These are phyloP conservation scores for Centroberyx gerrardi DNA, from an alignment of 2,797 vertebrate species.

Conservation along the genomic window DNA sequence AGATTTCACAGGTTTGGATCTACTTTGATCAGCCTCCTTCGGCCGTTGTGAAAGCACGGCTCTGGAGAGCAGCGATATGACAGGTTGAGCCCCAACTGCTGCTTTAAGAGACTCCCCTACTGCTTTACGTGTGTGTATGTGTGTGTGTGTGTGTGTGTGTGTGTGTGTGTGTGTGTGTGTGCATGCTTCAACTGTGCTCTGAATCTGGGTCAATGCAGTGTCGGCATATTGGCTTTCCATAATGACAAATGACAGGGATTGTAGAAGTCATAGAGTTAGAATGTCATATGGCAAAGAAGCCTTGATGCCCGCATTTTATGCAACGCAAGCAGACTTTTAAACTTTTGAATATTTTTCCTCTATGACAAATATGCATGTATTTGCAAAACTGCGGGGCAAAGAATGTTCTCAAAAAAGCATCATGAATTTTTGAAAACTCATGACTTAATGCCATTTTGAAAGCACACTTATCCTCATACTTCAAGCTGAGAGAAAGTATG, in stretches of 20 bases:
- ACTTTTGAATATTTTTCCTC: conserved; percentile 40
- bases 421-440: background rate
- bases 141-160: conserved; percentile 19
- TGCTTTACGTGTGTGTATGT: conserved; percentile 38
- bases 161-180: conserved; percentile 7
- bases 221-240: conserved; percentile 69
- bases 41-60: conserved; percentile 46
- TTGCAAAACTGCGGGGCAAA: conserved; percentile 23
- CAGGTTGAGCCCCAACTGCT: conserved; percentile 68
- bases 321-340: conserved; percentile 53
- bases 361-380: conserved; percentile 43
- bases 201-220: conserved; percentile 75
- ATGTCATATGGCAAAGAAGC: conserved; percentile 41
- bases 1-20: conserved; percentile 62
- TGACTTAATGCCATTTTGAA: background rate
- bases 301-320: conserved; percentile 47
- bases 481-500: background rate
- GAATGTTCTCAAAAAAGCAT: conserved; percentile 5
- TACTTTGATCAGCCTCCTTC: conserved; percentile 70
- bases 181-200: conserved; percentile 50
- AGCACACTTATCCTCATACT: background rate
- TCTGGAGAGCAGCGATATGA: conserved; percentile 72
- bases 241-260: conserved; percentile 73
- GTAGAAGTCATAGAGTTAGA: conserved; percentile 55
- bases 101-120: conserved; percentile 64